Evolutionary conservation across 2,888 invertebrate genomes (phyloP).

Genomic region (Caenorhabditis sulstoni): DNA sequence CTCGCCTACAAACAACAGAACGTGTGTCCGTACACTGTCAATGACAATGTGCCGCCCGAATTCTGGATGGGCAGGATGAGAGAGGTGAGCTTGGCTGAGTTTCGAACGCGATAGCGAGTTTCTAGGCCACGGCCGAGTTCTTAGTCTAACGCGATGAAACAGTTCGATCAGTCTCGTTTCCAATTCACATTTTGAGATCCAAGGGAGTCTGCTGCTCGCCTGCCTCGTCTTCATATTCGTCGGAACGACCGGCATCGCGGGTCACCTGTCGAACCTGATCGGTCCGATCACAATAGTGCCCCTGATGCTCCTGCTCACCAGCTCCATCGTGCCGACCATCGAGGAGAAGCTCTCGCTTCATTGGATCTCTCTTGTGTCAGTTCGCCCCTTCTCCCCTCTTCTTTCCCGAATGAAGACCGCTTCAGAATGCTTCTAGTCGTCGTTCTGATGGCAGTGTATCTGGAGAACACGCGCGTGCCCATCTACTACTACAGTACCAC

Average conservation of each 20-base stretch:
- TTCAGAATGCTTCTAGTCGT: constrained; percentile 71
- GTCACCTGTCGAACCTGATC: constrained; percentile 71
- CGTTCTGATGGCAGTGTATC: constrained; percentile 71
- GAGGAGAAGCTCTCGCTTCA: constrained; percentile 73
- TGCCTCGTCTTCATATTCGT: constrained; percentile 74
- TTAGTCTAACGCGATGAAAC: too few relatives aligned
- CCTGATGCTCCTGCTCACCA: constrained; percentile 73
- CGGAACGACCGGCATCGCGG: constrained; percentile 76
- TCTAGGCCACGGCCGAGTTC: too few relatives aligned
- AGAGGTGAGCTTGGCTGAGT: too few relatives aligned
- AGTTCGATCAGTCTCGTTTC: too few relatives aligned
- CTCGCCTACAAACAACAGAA: constrained; percentile 70
- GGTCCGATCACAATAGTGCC: constrained; percentile 79
- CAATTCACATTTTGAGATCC: constrained; percentile 65
- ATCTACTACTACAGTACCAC: constrained; percentile 64
- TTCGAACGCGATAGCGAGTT: too few relatives aligned
- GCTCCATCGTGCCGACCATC: constrained; percentile 73
- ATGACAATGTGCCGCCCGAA: constrained; percentile 69
- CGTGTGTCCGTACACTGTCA: constrained; percentile 60
- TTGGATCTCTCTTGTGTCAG: constrained; percentile 77
- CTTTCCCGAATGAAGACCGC: too few relatives aligned
- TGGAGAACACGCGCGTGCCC: constrained; percentile 71
- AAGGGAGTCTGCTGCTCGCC: constrained; percentile 74
- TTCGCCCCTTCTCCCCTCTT: too few relatives aligned
- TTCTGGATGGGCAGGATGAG: constrained; percentile 65